phyloP scores from a whole-genome alignment of 2,797 vertebrate species.

The Pangasius macronema region DNA sequence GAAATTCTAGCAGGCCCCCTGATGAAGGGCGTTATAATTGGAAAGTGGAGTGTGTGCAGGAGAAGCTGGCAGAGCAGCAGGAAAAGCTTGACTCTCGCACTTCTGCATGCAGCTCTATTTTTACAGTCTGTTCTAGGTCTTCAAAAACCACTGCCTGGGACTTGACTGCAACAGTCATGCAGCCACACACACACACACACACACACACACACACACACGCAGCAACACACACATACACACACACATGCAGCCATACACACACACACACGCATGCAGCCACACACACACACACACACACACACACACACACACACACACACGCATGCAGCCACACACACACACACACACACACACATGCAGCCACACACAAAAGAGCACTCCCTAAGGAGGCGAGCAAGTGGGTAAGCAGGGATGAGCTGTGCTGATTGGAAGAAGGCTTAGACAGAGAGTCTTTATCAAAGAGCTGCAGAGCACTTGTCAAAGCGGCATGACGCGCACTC shows the following conservation, averaged over 20 bases:
- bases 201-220: neutral
- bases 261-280: neutral
- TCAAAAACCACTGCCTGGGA: constrained; percentile 52
- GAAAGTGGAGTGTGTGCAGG: constrained; percentile 59
- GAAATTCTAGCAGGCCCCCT: constrained; percentile 74
- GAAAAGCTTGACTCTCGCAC: constrained; percentile 32
- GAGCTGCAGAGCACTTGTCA: constrained; percentile 41
- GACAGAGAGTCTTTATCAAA: constrained; percentile 50
- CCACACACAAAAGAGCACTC: constrained; percentile 34
- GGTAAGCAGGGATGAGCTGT: constrained; percentile 40
- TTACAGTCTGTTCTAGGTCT: constrained; percentile 64
- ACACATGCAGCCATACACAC: neutral
- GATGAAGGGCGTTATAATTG: constrained; percentile 74
- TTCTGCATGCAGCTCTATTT: constrained; percentile 62
- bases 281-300: neutral
- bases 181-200: neutral
- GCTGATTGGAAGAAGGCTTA: constrained; percentile 31
- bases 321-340: neutral
- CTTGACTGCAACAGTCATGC: constrained; percentile 45
- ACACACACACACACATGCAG: neutral
- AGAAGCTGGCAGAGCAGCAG: constrained; percentile 23
- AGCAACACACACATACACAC: neutral
- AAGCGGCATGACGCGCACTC: constrained; percentile 39
- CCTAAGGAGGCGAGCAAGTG: constrained; percentile 52
- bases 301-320: neutral